Percentiles rank a stretch among this genome's conserved stretches.
phyloP scores from a whole-genome alignment of 1,140 invertebrate species.

The Drosophila guanche region DNA sequence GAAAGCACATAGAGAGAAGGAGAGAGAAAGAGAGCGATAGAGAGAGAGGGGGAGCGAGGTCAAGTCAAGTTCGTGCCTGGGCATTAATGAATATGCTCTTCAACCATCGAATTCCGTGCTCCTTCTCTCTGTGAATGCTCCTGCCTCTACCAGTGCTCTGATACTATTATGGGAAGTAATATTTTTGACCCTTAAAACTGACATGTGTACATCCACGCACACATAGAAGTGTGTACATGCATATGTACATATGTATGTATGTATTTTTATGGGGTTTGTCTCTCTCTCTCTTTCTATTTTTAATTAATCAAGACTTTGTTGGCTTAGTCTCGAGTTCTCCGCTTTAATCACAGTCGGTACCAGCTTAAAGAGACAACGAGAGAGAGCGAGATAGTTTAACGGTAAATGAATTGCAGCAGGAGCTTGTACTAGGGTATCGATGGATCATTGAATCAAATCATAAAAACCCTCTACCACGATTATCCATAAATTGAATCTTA shows the following conservation, averaged over 20 bases:
- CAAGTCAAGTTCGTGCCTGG: slow-evolving; percentile 39
- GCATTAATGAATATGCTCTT: slow-evolving; percentile 55
- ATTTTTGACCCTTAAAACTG: slow-evolving; percentile 42
- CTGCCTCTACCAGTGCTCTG: background rate
- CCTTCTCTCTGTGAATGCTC: background rate
- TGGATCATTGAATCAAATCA: no score
- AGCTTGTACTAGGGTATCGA: no score
- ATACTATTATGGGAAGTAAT: slow-evolving; percentile 40
- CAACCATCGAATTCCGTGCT: slow-evolving; percentile 42
- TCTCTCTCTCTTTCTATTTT: slow-evolving; percentile 42
- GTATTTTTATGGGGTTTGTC: background rate
- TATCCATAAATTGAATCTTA: no score
- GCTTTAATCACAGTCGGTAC: slow-evolving; percentile 6
- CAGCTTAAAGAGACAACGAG: background rate
- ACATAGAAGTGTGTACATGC: background rate
- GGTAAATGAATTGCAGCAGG: no score
- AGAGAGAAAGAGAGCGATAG: slow-evolving; percentile 3
- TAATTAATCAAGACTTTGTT: slow-evolving; percentile 50
- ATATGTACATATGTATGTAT: background rate
- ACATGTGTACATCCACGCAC: slow-evolving; percentile 9
- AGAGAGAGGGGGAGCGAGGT: slow-evolving; percentile 3
- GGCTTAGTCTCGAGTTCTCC: background rate
- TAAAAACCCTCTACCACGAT: no score
- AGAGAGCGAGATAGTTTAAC: no score
- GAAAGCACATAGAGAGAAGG: background rate